Conservation (phyloP, 2,888 invertebrate genomes). For the Asteroscopus sphinx region DNA sequence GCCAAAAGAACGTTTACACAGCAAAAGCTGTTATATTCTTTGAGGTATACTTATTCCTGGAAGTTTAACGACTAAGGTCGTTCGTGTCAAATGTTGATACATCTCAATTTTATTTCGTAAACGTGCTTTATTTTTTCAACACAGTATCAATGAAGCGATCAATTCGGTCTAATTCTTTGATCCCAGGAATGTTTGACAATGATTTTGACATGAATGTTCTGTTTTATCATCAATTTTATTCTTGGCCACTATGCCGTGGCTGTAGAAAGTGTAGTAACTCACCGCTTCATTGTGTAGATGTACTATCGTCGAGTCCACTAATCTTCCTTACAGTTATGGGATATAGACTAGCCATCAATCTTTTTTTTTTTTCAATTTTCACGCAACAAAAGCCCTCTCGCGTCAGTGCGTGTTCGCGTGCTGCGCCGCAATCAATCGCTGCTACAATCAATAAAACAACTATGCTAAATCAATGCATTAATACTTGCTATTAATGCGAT, state of each 20-base stretch:
- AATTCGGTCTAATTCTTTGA: constrained; percentile 43
- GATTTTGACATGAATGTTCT: constrained; percentile 41
- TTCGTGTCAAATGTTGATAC: constrained; percentile 48
- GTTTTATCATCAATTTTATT: constrained; percentile 34
- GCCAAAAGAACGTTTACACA: constrained; percentile 45
- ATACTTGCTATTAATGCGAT: constrained; percentile 69
- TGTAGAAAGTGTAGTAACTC: constrained; percentile 19
- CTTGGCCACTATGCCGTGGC: constrained; percentile 19
- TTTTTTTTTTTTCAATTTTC: constrained; percentile 63
- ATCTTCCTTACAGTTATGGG: constrained; percentile 24
- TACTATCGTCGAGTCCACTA: constrained; percentile 11
- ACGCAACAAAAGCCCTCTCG: constrained; percentile 64
- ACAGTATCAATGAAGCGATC: constrained; percentile 47
- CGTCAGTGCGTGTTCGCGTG: constrained; percentile 75
- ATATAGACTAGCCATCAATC: constrained; percentile 49
- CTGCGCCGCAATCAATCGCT: constrained; percentile 77
- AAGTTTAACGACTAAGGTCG: constrained; percentile 47
- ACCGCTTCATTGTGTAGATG: constrained; percentile 12
- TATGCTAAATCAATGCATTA: constrained; percentile 86
- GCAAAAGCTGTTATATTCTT: background rate
- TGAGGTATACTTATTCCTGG: constrained; percentile 46
- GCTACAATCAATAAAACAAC: constrained; percentile 83
- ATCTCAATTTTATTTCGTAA: constrained; percentile 42
- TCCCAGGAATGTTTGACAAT: constrained; percentile 34
- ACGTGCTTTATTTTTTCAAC: constrained; percentile 47